Conservation (phyloP, 2,797 vertebrate genomes). For the Mormyrops attenuatus region DNA sequence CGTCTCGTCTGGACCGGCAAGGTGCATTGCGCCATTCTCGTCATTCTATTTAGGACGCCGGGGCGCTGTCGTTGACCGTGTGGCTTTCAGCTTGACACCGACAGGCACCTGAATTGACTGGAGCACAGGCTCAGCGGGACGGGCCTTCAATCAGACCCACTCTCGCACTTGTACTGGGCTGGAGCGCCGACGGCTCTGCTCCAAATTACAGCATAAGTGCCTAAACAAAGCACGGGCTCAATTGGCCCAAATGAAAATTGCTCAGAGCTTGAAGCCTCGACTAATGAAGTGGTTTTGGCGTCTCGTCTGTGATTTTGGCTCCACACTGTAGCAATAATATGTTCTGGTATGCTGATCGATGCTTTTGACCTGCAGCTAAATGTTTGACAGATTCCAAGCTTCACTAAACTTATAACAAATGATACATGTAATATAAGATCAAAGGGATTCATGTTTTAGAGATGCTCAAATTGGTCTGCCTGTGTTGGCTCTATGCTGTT, state of each 20-base stretch:
- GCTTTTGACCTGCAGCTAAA: neutral
- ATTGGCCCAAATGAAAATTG: constrained; percentile 17
- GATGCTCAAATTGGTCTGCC: neutral
- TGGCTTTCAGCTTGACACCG: neutral
- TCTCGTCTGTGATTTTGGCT: neutral
- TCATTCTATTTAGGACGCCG: neutral
- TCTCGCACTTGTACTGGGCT: neutral
- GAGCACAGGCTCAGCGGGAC: neutral
- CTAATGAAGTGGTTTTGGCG: constrained; percentile 11
- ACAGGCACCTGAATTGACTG: neutral
- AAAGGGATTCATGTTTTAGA: neutral
- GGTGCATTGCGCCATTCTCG: neutral
- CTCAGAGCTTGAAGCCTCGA: neutral
- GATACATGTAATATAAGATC: neutral
- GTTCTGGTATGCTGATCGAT: neutral
- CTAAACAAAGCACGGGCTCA: constrained; percentile 5
- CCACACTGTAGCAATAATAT: neutral
- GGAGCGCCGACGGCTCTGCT: neutral
- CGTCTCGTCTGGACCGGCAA: neutral
- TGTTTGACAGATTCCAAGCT: neutral
- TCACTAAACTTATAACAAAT: neutral
- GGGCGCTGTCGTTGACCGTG: neutral
- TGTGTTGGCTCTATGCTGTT: neutral
- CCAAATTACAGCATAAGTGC: neutral
- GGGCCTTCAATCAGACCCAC: neutral